These are phyloP conservation scores for Nemapogon koenigi DNA, from an alignment of 2,888 invertebrate species.

Conservation along the genomic window DNA sequence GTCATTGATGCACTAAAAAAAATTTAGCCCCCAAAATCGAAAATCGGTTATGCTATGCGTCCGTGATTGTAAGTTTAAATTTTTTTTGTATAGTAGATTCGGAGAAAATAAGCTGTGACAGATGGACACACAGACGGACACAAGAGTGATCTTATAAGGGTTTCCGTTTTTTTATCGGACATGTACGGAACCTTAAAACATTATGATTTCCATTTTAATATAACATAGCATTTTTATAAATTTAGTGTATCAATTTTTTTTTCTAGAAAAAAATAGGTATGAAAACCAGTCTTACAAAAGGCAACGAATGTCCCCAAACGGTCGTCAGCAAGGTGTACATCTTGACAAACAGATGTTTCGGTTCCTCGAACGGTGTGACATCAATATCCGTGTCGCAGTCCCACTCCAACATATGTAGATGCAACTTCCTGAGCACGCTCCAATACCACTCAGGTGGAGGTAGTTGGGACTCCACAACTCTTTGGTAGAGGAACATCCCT, in stretches of 20 bases:
- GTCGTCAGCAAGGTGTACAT: conserved; percentile 35
- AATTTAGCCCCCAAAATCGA: too few species aligned
- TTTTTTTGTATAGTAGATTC: too few species aligned
- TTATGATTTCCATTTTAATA: background rate
- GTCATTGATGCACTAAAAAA: too few species aligned
- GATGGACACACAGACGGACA: too few species aligned
- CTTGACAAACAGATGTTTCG: conserved; percentile 23
- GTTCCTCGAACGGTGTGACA: conserved; percentile 24
- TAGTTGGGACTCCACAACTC: conserved; percentile 11
- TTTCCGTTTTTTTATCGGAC: too few species aligned
- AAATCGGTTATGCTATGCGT: too few species aligned
- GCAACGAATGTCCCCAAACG: conserved; percentile 49
- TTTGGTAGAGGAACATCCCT: conserved; percentile 32
- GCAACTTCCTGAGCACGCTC: conserved; percentile 29
- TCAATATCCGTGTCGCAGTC: conserved; percentile 21
- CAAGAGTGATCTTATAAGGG: too few species aligned
- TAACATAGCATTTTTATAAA: background rate
- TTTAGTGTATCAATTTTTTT: background rate
- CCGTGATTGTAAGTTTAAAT: too few species aligned
- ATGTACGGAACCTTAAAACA: too few species aligned
- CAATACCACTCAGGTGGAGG: conserved; percentile 37
- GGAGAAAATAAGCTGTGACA: too few species aligned
- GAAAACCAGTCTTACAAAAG: conserved; percentile 46
- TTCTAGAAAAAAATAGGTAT: background rate
- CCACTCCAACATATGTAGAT: conserved; percentile 40